phyloP scores from a whole-genome alignment of 2,888 invertebrate species.

The Monochamus alternatus region DNA sequence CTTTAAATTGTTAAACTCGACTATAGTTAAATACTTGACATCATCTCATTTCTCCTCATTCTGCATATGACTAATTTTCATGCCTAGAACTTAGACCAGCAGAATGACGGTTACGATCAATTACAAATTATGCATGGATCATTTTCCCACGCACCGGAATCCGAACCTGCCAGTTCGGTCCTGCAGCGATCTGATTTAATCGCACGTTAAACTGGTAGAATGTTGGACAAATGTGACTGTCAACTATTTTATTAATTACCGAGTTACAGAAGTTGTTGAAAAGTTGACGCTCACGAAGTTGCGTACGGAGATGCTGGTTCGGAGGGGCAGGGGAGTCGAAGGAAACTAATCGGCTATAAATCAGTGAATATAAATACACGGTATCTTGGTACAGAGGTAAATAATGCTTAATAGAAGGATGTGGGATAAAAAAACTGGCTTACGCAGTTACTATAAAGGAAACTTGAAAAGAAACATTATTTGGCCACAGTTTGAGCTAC shows the following conservation, averaged over 20 bases:
- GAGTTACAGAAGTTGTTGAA: constrained; percentile 43
- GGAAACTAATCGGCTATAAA: constrained; percentile 6
- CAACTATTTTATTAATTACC: constrained; percentile 49
- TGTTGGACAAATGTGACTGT: constrained; percentile 48
- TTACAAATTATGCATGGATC: background rate
- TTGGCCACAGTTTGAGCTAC: too few species aligned
- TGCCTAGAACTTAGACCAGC: too few species aligned
- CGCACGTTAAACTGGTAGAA: constrained; percentile 47
- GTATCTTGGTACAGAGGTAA: too few species aligned
- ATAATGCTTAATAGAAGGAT: too few species aligned
- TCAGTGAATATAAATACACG: constrained; percentile 3
- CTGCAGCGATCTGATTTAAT: constrained; percentile 43
- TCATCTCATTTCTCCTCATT: background rate
- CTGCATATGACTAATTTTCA: background rate
- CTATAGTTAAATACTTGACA: background rate
- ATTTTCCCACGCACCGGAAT: background rate
- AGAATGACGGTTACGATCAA: background rate
- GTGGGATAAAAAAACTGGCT: too few species aligned
- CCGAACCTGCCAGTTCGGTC: background rate
- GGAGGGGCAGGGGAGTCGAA: background rate
- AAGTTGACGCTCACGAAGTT: constrained; percentile 36
- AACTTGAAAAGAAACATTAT: too few species aligned
- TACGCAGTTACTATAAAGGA: too few species aligned
- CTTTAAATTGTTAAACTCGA: too few species aligned
- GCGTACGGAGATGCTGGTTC: constrained; percentile 25